Evolutionary conservation across 2,888 invertebrate genomes (phyloP), one percentile per base, ranked within the genome.

Genomic region (Himalopsyche anomala): DNA sequence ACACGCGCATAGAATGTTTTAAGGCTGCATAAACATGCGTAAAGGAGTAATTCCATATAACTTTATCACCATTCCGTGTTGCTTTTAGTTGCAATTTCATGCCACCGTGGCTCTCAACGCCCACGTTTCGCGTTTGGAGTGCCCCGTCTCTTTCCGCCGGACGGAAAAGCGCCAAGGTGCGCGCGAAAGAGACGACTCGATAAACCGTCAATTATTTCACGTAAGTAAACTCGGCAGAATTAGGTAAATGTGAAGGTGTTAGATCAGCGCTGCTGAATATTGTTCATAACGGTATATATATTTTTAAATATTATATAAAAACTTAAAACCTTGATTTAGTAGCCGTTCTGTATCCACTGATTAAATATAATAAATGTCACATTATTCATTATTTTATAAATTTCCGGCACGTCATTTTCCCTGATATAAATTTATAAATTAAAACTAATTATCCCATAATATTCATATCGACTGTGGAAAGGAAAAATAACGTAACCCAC

Each of bases 21-120:
- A 91, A 91, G 91, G 91, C 91, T 90, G 89, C 91, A 91, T 91
- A 91, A 91, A 91, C 91, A 91, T 91, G 91, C 91, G 90, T 91
- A 91, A 91, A 91, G 91, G 91, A 91, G 91, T 91, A 90, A 91
- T 92, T 91, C 89, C 90, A 90, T 90, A 90, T 91, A 91, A 91
- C 91, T 91, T 91, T 91, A 91, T 91, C 91, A 91, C 90, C 91
- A 90, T 90, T 91, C 90, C 90, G 90, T 89, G 90, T 90, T 90
- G 90, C 90, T 91, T 91, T 90, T 87, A 87, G 85, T 87, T 87
- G 88, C 86, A 88, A 88, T 86, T 88, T 87, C 88, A 87, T 86
- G 83, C 87, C 86, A 84, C 83, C 85, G 83, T 80, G 17, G 83
- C 83, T 85, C 86, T 86, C 69, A 85, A 83, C 87, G 81, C 87